Evolutionary conservation across 2,113 vertebrate species (phyloP).

Genomic region (Laticauda colubrina): DNA sequence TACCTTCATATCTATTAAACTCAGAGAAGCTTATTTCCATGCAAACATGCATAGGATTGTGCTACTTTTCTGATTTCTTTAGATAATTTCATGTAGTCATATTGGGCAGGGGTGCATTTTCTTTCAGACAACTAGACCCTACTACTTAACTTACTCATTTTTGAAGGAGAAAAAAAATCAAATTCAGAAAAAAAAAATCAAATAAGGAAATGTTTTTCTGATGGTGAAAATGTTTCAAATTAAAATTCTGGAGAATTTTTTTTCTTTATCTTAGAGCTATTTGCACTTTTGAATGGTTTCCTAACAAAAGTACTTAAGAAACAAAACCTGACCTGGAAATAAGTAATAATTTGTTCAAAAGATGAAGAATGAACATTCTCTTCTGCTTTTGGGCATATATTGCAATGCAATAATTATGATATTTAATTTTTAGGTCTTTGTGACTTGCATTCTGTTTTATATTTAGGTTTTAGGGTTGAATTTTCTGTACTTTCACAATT

Average conservation of each 20-base stretch:
- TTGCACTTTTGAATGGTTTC: neutral
- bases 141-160: constrained; percentile 11
- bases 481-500: neutral
- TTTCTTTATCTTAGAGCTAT: neutral
- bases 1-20: neutral
- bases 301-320: neutral
- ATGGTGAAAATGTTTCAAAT: neutral
- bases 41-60: neutral
- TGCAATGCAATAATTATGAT: neutral
- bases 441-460: neutral
- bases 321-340: neutral
- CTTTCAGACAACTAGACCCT: neutral
- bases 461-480: neutral
- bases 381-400: neutral
- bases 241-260: neutral
- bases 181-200: neutral
- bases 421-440: neutral
- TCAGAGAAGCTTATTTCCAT: neutral
- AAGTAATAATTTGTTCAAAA: neutral
- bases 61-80: neutral
- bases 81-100: neutral
- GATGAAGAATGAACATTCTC: neutral
- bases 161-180: constrained; percentile 3
- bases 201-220: neutral
- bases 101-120: neutral